Base-by-base conservation (phyloP, 2,888 invertebrate species). In the Tetragnatha montana region DNA sequence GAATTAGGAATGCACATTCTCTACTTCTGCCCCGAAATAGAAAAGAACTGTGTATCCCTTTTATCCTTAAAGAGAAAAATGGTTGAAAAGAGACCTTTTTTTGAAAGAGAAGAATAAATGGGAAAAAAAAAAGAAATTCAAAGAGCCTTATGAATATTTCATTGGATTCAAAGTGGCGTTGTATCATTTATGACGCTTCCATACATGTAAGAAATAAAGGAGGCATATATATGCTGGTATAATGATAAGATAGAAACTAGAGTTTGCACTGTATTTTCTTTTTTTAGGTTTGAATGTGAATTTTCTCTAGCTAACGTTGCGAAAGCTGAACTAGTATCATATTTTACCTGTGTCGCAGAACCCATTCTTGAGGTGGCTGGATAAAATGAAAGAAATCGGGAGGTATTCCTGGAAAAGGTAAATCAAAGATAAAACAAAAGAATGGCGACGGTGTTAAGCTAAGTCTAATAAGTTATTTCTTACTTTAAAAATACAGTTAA, bases 91-190 rank as follows among this genome's bases (percentile, higher is more conserved):
- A 21, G 49, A 8, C 49, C 68, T 35, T 68, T 68, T 70, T 49
- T 70, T 49, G 10, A 35, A 49, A 35, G 19, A 81, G 60, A 80
- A 69, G n/a, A 70, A 49, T 47, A 69, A 71, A 71, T 47, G 49
- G 35, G 14, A 21, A 22, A 35, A n/a, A 35, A 21, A 22, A 35
- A n/a, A 35, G 17, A 35, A n/a, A 79, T 21, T 8, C 10, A 69
- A 49, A 50, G 70, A 71, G 71, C 12, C 76, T 84, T 76, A 84
- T 84, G 83, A 84, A 84, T 84, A 84, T 84, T 84, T 84, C 83
- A 84, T 84, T 84, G 35, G 83, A 69, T 84, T 84, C 83, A 84
- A 84, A 84, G 76, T 76, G 76, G 83, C 68, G 14, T 49, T 84
- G 68, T 76, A 69, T 84, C 83, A 84, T 49, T 84, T 84, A 35